Conservation (phyloP, 1,140 invertebrate genomes). For the Vollenhovia emeryi region DNA sequence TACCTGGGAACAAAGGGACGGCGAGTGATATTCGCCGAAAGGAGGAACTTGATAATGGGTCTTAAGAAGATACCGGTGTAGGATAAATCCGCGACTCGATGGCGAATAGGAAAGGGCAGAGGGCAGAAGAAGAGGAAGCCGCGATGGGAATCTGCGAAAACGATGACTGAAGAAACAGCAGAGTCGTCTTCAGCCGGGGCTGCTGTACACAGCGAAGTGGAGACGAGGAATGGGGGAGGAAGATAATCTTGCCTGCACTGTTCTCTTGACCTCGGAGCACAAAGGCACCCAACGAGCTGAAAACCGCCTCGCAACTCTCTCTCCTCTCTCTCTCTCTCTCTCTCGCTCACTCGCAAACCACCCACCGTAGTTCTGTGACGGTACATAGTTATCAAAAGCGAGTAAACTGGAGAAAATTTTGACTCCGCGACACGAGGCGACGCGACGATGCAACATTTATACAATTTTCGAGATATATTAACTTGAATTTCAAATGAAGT, state of each 20-base stretch:
- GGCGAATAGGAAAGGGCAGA: not conserved
- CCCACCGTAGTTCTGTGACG: slow-evolving; percentile 15
- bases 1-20: slow-evolving; percentile 46
- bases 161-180: slow-evolving; percentile 46
- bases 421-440: slow-evolving; percentile 5
- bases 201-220: slow-evolving; percentile 37
- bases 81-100: slow-evolving; percentile 55
- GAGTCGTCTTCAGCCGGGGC: slow-evolving; percentile 49
- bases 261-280: slow-evolving; percentile 66
- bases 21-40: slow-evolving; percentile 38
- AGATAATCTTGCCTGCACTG: slow-evolving; percentile 57
- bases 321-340: not conserved
- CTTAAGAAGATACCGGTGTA: slow-evolving; percentile 30
- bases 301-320: slow-evolving; percentile 41
- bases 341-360: not conserved
- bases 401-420: slow-evolving; percentile 56
- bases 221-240: slow-evolving; percentile 21
- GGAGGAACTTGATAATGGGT: slow-evolving; percentile 61
- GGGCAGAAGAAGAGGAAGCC: not conserved
- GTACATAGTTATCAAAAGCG: slow-evolving; percentile 55
- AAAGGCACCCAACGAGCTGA: slow-evolving; percentile 64
- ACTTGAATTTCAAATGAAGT: slow-evolving; percentile 11
- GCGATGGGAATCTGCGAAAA: slow-evolving; percentile 34
- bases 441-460: slow-evolving; percentile 2
- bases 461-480: not conserved